A percentile compares a stretch with the other conserved stretches of the same genome.
Evolutionary conservation across 2,888 invertebrate genomes (phyloP).

Genomic region (Dione vanillae): DNA sequence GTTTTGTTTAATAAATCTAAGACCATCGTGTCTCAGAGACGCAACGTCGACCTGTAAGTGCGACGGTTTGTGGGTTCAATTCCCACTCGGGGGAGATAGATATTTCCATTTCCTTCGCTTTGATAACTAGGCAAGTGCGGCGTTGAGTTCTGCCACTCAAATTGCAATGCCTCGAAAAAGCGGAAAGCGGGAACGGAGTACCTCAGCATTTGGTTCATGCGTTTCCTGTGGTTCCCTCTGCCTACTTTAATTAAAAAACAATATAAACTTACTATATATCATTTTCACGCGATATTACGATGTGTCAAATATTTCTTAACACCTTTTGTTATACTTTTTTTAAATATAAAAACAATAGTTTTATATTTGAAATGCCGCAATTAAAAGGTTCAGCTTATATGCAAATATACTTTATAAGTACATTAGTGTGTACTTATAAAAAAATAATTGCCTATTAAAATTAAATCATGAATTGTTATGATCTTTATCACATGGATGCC

Average conservation of each 20-base stretch:
- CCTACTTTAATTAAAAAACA: not conserved
- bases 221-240: too few species aligned
- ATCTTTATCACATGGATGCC: not conserved
- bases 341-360: conserved; percentile 8
- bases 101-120: too few species aligned
- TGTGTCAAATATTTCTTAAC: conserved; percentile 1
- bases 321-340: not conserved
- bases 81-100: too few species aligned
- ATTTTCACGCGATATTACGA: conserved; percentile 2
- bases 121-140: too few species aligned
- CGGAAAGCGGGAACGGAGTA: too few species aligned
- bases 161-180: too few species aligned
- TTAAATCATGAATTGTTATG: not conserved
- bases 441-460: conserved; percentile 3
- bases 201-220: too few species aligned
- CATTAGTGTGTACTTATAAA: not conserved
- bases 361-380: not conserved
- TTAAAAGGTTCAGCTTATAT: not conserved
- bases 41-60: too few species aligned
- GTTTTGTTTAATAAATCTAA: too few species aligned
- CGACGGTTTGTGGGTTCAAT: too few species aligned
- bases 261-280: not conserved
- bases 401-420: not conserved
- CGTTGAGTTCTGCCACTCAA: too few species aligned
- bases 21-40: too few species aligned